Evolutionary conservation across 2,113 vertebrate species (phyloP).

Genomic region (Brachyhypopomus gauderio): DNA sequence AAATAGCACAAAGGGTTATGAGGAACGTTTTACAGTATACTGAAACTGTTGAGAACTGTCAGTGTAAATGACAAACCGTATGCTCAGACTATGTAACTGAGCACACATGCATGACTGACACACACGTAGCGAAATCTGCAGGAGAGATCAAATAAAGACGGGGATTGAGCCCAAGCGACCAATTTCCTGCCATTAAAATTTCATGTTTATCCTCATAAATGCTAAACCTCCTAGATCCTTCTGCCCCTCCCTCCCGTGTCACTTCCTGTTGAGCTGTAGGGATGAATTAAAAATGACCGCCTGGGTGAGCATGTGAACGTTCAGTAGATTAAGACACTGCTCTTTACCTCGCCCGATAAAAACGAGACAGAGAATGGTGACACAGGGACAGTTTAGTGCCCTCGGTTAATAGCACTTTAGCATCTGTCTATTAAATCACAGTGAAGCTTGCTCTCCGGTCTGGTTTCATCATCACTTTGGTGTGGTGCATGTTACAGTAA

Average conservation of each 20-base stretch:
- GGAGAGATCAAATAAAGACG: constrained; percentile 49
- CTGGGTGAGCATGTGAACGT: constrained; percentile 24
- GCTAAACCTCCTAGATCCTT: constrained; percentile 46
- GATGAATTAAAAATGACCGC: constrained; percentile 55
- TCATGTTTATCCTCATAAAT: constrained; percentile 60
- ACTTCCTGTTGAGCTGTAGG: constrained; percentile 49
- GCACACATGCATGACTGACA: constrained; percentile 15
- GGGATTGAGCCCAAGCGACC: constrained; percentile 51
- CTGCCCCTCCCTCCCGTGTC: constrained; percentile 45
- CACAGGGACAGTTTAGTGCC: neutral
- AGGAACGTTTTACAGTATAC: too few relatives aligned
- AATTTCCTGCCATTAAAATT: constrained; percentile 60
- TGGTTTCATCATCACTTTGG: neutral
- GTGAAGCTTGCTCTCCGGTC: too few relatives aligned
- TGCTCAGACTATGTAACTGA: neutral
- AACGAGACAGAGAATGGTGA: constrained; percentile 22
- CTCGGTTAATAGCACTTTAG: neutral
- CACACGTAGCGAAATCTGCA: constrained; percentile 30
- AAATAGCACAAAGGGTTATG: too few relatives aligned
- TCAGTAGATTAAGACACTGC: constrained; percentile 32
- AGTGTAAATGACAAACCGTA: neutral
- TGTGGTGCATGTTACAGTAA: too few relatives aligned
- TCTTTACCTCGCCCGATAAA: constrained; percentile 19
- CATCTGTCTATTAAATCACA: too few relatives aligned
- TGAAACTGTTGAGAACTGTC: too few relatives aligned